phyloP scores from a whole-genome alignment of 2,113 vertebrate species.

The Ramphastos sulfuratus region DNA sequence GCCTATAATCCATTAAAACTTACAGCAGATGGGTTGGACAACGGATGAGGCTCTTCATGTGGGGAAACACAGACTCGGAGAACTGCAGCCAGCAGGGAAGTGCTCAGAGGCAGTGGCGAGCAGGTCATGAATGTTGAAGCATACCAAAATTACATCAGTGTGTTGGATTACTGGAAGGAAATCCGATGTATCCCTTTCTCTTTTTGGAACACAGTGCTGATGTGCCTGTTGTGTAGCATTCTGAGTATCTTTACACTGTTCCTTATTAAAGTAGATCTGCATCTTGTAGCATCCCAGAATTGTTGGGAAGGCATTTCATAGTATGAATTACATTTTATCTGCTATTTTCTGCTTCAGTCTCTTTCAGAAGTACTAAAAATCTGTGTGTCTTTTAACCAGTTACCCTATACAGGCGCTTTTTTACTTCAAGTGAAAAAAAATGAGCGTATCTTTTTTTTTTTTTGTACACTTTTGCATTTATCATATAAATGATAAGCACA shows the following conservation, averaged over 20 bases:
- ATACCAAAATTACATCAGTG: neutral
- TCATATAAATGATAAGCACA: neutral
- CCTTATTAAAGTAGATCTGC: neutral
- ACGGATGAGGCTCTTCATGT: neutral
- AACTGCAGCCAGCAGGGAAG: neutral
- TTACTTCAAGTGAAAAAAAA: neutral
- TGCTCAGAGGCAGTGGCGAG: neutral
- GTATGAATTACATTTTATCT: neutral
- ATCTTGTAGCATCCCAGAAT: neutral
- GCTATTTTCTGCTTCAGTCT: neutral
- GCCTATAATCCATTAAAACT: slow-evolving; percentile 8
- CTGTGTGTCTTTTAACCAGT: neutral
- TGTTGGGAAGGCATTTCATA: neutral
- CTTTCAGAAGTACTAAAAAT: neutral
- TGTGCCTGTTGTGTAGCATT: neutral
- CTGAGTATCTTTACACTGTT: neutral
- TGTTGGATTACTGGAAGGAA: neutral
- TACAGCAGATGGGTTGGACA: neutral
- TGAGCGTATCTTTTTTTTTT: neutral
- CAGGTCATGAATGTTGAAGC: neutral
- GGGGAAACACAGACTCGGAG: neutral
- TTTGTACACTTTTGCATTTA: neutral
- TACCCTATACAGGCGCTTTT: neutral
- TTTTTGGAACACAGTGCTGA: neutral
- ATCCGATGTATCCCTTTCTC: neutral